phyloP scores from a whole-genome alignment of 2,113 vertebrate genomes.

The Illadopsis cleaveri region DNA sequence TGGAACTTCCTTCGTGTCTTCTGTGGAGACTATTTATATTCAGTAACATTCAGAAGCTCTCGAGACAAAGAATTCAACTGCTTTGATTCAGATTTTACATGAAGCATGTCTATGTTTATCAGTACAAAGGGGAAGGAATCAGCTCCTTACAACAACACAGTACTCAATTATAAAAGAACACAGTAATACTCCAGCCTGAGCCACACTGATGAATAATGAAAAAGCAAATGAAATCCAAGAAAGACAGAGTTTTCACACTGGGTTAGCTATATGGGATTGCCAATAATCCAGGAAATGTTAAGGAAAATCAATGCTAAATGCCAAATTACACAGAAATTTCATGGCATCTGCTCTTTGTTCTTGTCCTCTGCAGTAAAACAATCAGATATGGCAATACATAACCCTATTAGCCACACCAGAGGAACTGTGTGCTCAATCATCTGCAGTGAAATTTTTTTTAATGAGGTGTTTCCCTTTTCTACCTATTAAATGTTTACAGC shows the following conservation, averaged over 20 bases:
- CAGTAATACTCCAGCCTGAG: background rate
- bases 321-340: background rate
- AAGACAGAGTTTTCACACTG: background rate
- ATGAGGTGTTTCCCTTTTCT: background rate
- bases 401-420: background rate
- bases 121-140: background rate
- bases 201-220: background rate
- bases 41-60: background rate
- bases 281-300: background rate
- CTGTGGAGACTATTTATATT: background rate
- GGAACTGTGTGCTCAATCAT: background rate
- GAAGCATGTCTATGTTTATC: background rate
- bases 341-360: background rate
- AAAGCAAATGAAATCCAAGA: background rate
- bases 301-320: background rate
- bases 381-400: background rate
- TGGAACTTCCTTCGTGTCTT: background rate
- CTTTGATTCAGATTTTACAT: slow-evolving; percentile 17
- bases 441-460: background rate
- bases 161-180: background rate
- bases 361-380: background rate
- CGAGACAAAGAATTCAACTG: background rate
- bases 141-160: background rate
- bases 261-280: background rate
- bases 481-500: background rate